A percentile compares a stretch with the other conserved stretches of the same genome.
phyloP scores from a whole-genome alignment of 2,888 invertebrate genomes.

The Clivina fossor region DNA sequence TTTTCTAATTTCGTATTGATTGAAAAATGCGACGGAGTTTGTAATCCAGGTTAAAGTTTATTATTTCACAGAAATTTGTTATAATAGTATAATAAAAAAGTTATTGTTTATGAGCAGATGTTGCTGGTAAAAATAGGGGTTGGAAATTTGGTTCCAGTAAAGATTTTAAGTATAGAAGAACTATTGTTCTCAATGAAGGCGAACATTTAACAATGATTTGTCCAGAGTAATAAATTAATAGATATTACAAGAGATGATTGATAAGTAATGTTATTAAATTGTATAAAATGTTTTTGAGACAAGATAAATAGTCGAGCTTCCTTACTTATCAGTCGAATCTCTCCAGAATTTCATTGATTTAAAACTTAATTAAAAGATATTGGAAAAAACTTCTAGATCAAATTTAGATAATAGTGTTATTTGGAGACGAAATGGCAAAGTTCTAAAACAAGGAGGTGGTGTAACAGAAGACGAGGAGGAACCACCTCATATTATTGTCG shows the following conservation, averaged over 20 bases:
- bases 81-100: conserved; percentile 2
- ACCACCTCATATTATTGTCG: conserved; percentile 57
- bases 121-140: conserved; percentile 49
- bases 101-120: conserved; percentile 42
- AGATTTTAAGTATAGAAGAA: conserved; percentile 56
- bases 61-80: conserved; percentile 2
- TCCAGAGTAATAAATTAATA: conserved; percentile 54
- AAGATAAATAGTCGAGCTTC: too few species aligned
- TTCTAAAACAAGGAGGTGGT: conserved; percentile 53
- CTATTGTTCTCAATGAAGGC: conserved; percentile 57
- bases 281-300: conserved; percentile 7
- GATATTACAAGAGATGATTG: too few species aligned
- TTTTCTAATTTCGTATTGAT: conserved; percentile 57
- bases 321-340: background rate
- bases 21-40: conserved; percentile 51
- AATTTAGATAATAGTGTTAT: conserved; percentile 55
- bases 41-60: conserved; percentile 47
- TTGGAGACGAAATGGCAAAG: conserved; percentile 59
- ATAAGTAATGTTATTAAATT: conserved; percentile 2
- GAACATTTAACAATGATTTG: conserved; percentile 59
- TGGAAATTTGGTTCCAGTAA: conserved; percentile 53
- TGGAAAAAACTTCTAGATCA: conserved; percentile 46
- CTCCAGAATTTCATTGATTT: background rate
- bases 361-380: too few species aligned
- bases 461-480: conserved; percentile 46